A percentile compares a stretch with the other conserved stretches of the same genome.
phyloP scores from a whole-genome alignment of 2,797 vertebrate genomes.

The Micrastur ruficollis region DNA sequence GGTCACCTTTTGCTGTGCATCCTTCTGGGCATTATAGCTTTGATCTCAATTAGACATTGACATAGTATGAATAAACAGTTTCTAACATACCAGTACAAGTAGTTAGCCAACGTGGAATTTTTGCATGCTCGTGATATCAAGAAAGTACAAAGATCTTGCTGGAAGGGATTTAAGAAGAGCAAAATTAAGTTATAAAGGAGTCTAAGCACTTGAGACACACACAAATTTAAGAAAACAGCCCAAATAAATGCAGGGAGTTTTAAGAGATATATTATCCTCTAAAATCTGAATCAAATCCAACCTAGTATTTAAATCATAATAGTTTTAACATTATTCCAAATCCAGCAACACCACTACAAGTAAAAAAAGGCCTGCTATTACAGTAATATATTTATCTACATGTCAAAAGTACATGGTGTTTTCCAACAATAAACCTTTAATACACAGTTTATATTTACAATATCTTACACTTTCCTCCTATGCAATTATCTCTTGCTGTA shows the following conservation, averaged over 20 bases:
- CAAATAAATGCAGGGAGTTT: background rate
- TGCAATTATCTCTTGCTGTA: background rate
- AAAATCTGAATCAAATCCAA: background rate
- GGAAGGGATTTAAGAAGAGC: conserved; percentile 2
- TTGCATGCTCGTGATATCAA: conserved; percentile 97
- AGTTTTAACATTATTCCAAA: background rate
- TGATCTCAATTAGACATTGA: background rate
- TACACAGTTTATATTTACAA: background rate
- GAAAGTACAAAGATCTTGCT: conserved; percentile 98
- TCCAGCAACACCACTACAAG: background rate
- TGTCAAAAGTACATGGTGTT: background rate
- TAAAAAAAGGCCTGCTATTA: background rate
- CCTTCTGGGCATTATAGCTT: background rate
- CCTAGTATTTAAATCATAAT: background rate
- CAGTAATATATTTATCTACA: background rate
- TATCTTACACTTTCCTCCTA: background rate
- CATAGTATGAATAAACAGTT: background rate
- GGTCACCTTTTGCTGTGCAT: background rate
- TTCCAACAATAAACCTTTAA: background rate
- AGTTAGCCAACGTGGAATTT: conserved; percentile 96
- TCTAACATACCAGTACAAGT: conserved; percentile 92
- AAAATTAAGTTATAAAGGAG: background rate
- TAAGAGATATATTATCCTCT: background rate
- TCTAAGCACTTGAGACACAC: background rate
- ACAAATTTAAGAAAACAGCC: background rate